phyloP scores from a whole-genome alignment of 2,797 vertebrate species.

The Holocentrus rufus region DNA sequence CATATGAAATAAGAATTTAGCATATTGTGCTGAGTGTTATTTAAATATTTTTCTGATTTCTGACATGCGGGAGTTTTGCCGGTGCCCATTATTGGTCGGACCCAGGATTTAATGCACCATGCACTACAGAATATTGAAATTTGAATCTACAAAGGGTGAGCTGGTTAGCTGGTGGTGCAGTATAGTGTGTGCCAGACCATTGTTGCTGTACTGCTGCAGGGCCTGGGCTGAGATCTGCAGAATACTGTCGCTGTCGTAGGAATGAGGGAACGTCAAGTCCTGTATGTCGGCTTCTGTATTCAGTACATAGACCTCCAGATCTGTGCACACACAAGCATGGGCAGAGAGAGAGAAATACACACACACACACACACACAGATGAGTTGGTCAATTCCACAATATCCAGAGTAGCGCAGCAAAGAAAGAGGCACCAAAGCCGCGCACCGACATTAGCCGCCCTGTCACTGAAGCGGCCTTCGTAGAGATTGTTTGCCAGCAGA shows the following conservation, averaged over 20 bases:
- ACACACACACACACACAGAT: conserved; percentile 29
- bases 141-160: neutral
- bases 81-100: neutral
- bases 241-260: conserved; percentile 89
- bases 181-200: conserved; percentile 77
- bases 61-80: neutral
- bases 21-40: too few species aligned
- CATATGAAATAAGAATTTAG: too few species aligned
- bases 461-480: conserved; percentile 82
- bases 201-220: conserved; percentile 94
- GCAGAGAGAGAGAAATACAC: conserved; percentile 28
- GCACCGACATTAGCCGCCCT: conserved; percentile 79
- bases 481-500: conserved; percentile 81
- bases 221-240: conserved; percentile 90
- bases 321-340: conserved; percentile 53
- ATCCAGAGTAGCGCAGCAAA: neutral
- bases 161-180: neutral
- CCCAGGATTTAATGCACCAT: neutral
- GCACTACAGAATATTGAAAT: neutral
- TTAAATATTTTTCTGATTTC: neutral
- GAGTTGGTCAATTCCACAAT: neutral
- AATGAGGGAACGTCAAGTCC: conserved; percentile 90
- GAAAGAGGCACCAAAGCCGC: conserved; percentile 14
- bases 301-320: conserved; percentile 83
- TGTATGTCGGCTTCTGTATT: conserved; percentile 91